Percentiles rank a stretch among this genome's conserved stretches.
Evolutionary conservation across 2,113 vertebrate genomes (phyloP).

Genomic region (Ascaphus truei): DNA sequence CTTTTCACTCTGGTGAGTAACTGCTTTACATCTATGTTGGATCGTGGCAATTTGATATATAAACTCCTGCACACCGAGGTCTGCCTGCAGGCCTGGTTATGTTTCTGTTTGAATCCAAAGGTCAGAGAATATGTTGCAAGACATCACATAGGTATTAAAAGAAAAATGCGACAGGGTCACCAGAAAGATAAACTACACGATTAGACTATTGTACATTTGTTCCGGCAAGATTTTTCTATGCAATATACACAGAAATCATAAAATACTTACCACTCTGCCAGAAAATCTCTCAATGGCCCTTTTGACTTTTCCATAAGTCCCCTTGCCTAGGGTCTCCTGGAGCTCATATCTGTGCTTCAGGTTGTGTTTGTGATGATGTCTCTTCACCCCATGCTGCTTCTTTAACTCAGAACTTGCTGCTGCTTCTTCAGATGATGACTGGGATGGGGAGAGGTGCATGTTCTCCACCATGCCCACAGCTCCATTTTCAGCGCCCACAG

Average conservation of each 20-base stretch:
- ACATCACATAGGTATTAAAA: neutral
- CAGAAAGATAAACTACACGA: too few relatives aligned
- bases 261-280: constrained; percentile 84
- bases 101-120: neutral
- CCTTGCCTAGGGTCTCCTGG: constrained; percentile 92
- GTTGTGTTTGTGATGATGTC: constrained; percentile 97
- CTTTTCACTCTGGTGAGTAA: neutral
- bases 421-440: neutral
- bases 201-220: too few relatives aligned
- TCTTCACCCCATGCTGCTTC: constrained; percentile 80
- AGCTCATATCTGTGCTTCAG: constrained; percentile 97
- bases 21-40: neutral
- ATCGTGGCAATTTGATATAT: neutral
- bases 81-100: neutral
- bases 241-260: neutral
- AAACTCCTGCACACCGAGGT: neutral
- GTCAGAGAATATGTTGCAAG: constrained; percentile 1
- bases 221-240: neutral
- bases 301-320: constrained; percentile 96
- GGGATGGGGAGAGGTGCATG: constrained; percentile 8
- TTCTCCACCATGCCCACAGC: constrained; percentile 35
- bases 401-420: constrained; percentile 30
- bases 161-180: neutral
- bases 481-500: constrained; percentile 3
- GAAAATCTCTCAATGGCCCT: constrained; percentile 92